Base-by-base conservation (phyloP, 2,113 vertebrate genomes). In the Misgurnus anguillicaudatus region DNA sequence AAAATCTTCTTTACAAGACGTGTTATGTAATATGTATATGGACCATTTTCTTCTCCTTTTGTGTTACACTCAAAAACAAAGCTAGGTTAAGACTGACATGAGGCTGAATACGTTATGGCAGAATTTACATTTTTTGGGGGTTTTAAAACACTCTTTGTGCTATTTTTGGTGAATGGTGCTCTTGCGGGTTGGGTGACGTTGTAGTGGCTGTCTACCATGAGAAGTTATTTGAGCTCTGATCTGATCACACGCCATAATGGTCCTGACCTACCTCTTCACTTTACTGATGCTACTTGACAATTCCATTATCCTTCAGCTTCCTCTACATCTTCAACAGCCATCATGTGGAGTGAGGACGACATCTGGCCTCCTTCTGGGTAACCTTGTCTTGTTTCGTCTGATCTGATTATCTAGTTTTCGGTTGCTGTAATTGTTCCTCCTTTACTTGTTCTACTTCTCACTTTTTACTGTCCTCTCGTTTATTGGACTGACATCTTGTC, bases 181-280 rank as follows among this genome's bases (percentile, higher is more conserved):
- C 3, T 36, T 51, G 13, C 24, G 24, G 24, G 24, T 31, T 31
- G 24, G 24, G 2, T 31, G 24, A 31, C 24, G 24, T 31, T 31
- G 24, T 31, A 31, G 24, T 31, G 24, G 69, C 17, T 14, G 17
- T 17, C 38, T 36, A 11, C 41, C 19, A 38, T 41, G 39, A 48
- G 45, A 45, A 76, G 58, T 47, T 76, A 63, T 57, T 76, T 19
- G 6, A 42, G 38, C 4, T 2, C 61, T 14, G 55, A 74, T 82
- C 67, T 79, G 63, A 79, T 79, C 77, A 62, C 36, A 19, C 9
- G 13, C 7, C 1, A 13, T 41, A 77, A 79, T 69, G 81, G 45
- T 38, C 64, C 77, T 79, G 77, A 75, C 81, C 81, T 75, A 74
- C 79, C 62, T 42, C 63, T 78, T 38, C 74, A 66, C 69, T 82